These are phyloP conservation scores for Lepus townsendii DNA, from an alignment of 2,797 vertebrate genomes.

Conservation along the genomic window DNA sequence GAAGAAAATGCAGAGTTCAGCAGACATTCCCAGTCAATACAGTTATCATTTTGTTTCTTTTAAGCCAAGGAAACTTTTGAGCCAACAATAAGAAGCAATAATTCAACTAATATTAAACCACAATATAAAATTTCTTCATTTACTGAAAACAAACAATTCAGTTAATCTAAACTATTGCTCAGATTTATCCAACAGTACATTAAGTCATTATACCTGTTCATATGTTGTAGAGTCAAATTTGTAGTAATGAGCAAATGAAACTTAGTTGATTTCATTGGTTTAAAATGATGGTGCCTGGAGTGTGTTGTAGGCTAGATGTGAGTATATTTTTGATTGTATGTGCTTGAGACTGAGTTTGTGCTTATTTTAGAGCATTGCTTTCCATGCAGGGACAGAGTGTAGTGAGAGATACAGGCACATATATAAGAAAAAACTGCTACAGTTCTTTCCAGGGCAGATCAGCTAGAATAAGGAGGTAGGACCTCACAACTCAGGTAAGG, in stretches of 20 bases:
- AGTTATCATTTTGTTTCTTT: background rate
- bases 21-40: background rate
- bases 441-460: background rate
- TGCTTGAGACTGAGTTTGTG: background rate
- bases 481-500: background rate
- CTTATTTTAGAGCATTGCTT: background rate
- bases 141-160: background rate
- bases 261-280: background rate
- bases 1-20: constrained; percentile 4
- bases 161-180: background rate
- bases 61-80: constrained; percentile 28
- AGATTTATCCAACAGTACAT: background rate
- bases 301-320: background rate
- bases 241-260: constrained; percentile 1
- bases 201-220: rapidly evolving
- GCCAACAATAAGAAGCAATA: background rate
- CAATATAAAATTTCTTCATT: background rate
- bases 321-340: background rate
- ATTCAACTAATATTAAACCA: background rate
- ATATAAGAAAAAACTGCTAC: background rate
- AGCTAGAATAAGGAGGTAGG: background rate
- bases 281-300: background rate
- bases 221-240: background rate
- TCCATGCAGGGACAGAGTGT: background rate
- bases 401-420: background rate